A percentile compares a stretch with the other conserved stretches of the same genome.
Evolutionary conservation across 1,140 invertebrate species (phyloP).

Genomic region (Sinonovacula constricta): DNA sequence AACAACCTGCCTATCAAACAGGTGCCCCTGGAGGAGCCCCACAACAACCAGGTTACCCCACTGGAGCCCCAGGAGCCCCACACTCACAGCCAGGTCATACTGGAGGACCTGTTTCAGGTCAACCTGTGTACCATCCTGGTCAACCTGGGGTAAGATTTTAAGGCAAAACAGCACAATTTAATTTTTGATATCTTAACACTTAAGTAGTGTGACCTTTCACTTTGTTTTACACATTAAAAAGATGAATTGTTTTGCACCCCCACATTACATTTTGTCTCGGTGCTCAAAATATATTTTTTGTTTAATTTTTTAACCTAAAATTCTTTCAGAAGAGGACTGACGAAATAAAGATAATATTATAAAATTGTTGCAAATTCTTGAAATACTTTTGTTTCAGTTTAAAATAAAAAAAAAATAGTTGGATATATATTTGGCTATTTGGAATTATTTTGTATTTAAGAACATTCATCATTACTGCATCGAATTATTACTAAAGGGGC

Average conservation of each 20-base stretch:
- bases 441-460: too few species aligned
- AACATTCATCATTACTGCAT: too few species aligned
- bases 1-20: constrained; percentile 5
- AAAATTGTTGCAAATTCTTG: too few species aligned
- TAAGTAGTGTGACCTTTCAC: not conserved
- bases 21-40: constrained; percentile 35
- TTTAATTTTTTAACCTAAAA: too few species aligned
- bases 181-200: not conserved
- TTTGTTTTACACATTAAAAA: not conserved
- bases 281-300: too few species aligned
- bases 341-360: too few species aligned
- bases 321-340: too few species aligned
- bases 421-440: too few species aligned
- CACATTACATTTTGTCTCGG: not conserved
- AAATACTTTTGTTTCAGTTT: too few species aligned
- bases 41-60: constrained; percentile 39
- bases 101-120: constrained; percentile 17
- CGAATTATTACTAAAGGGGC: too few species aligned
- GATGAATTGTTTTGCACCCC: not conserved
- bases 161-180: not conserved
- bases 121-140: constrained; percentile 28
- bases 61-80: not conserved
- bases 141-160: not conserved
- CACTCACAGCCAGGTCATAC: not conserved
- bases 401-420: too few species aligned